A percentile compares a stretch with the other conserved stretches of the same genome.
Conservation (phyloP, 2,888 invertebrate species). For the Caenorhabditis wallacei region DNA sequence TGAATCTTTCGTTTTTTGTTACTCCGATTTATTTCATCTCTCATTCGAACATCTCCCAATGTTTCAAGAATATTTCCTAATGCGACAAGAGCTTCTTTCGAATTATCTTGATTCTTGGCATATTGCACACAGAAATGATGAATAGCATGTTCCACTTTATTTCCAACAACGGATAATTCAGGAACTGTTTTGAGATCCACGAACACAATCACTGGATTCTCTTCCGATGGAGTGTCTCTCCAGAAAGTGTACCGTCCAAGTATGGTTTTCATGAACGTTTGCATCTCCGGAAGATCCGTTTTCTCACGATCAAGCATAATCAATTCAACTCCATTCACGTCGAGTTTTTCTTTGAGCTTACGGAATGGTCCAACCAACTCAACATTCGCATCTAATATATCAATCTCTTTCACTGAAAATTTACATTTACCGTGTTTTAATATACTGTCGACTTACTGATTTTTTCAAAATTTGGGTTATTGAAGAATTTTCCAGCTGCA, state of each 20-base stretch:
- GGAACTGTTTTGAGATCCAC: conserved; percentile 13
- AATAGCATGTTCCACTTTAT: conserved; percentile 24
- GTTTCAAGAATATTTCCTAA: not conserved
- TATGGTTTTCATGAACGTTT: conserved; percentile 85
- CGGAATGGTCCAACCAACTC: conserved; percentile 89
- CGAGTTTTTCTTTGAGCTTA: conserved; percentile 86
- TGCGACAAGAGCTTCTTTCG: conserved; percentile 86
- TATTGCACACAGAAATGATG: conserved; percentile 14
- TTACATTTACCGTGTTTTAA: not conserved
- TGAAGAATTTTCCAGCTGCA: conserved; percentile 31
- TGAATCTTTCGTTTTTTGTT: not conserved
- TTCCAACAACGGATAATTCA: conserved; percentile 19
- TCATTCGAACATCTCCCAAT: not conserved
- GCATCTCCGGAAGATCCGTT: conserved; percentile 96
- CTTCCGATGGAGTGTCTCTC: conserved; percentile 58
- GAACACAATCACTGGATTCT: conserved; percentile 28
- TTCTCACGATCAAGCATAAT: conserved; percentile 87
- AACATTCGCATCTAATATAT: not conserved
- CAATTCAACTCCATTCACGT: conserved; percentile 28
- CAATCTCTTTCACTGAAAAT: conserved; percentile 27
- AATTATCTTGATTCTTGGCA: conserved; percentile 85
- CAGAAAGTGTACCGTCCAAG: conserved; percentile 75
- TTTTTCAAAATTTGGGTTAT: not conserved
- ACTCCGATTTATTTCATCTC: conserved; percentile 12
- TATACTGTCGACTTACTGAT: conserved; percentile 10